These are phyloP conservation scores for Chaenocephalus aceratus DNA, from an alignment of 2,113 vertebrate genomes.

Conservation along the genomic window DNA sequence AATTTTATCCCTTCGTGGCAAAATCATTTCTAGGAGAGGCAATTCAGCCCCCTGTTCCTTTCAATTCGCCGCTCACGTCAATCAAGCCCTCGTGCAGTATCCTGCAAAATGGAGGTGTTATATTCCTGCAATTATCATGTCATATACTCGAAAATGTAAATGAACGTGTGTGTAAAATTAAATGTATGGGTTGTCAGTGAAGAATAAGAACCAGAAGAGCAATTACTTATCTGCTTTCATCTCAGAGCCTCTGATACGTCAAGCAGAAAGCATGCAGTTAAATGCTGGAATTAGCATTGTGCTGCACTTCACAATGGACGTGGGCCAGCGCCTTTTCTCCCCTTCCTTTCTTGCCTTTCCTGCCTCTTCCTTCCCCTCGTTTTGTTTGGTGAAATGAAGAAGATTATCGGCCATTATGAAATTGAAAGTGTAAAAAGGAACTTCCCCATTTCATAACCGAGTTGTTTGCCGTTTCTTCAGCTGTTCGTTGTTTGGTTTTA, in stretches of 20 bases:
- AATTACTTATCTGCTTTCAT: constrained; percentile 99
- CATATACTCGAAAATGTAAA: constrained; percentile 99
- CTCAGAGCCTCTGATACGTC: constrained; percentile 99
- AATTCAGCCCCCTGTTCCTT: constrained; percentile 99
- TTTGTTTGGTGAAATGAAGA: constrained; percentile 97
- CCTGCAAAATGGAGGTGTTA: constrained; percentile 99
- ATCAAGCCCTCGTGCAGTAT: constrained; percentile 95
- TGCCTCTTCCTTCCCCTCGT: constrained; percentile 71
- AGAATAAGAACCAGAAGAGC: constrained; percentile 99
- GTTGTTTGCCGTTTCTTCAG: constrained; percentile 82
- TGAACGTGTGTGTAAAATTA: constrained; percentile 99
- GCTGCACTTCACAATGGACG: constrained; percentile 93
- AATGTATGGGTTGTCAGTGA: constrained; percentile 99
- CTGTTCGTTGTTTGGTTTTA: constrained; percentile 73
- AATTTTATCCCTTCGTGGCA: constrained; percentile 96
- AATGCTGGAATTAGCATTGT: constrained; percentile 99
- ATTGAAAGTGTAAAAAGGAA: constrained; percentile 89
- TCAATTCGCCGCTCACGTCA: constrained; percentile 99
- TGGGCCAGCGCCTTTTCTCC: constrained; percentile 91
- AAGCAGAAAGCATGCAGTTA: constrained; percentile 99
- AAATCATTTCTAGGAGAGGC: constrained; percentile 94
- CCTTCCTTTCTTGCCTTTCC: constrained; percentile 66
- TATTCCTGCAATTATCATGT: constrained; percentile 99
- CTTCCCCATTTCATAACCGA: constrained; percentile 89
- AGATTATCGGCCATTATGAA: constrained; percentile 95